Evolutionary conservation across 2,888 invertebrate genomes (phyloP), one percentile per base, ranked within the genome.

Genomic region (Pheosia tremula): DNA sequence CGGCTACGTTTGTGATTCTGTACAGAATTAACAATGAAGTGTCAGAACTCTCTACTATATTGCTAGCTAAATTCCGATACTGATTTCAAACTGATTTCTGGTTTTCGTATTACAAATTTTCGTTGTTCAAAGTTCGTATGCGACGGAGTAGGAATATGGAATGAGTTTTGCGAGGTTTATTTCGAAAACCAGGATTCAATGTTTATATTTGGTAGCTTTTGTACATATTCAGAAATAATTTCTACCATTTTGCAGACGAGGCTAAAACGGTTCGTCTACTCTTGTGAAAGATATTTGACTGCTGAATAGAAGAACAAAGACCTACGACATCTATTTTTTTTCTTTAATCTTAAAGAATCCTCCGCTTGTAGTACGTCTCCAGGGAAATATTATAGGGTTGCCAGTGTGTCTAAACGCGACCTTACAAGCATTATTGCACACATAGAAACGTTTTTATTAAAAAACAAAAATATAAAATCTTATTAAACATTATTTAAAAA

Each of bases 301-400:
- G 24, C 24, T 24, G 24, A 24, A 24, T 24, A 24, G 24, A 24
- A 24, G 24, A 24, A 24, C 24, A 24, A 24, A 39, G 39, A 39
- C 39, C 6, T 39, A 39, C 3, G 39, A 39, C 39, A 39, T 39
- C 39, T 39, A 6, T 39, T 39, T 39, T 6, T 75, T 63, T 75
- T 73, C 75, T 68, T 73, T 59, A 66, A 67, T 64, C 66, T 53
- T 63, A 65, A 66, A 71, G 76, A 59, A 63, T 63, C 52, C 74
- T 70, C 63, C 73, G 11, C 61, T 52, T 36, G 8, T 7, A 6
- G 11, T 50, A 45, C 56, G 58, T 60, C 56, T 56, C 60, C 60
- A 63, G 60, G 60, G 56, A 24, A 8, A 5, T 4, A 5, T 13
- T 4, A 5, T 13, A 52, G 52, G 52, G 24, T 3, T 52, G 52